Evolutionary conservation across 2,113 vertebrate genomes (phyloP).

Genomic region (Pionites leucogaster): DNA sequence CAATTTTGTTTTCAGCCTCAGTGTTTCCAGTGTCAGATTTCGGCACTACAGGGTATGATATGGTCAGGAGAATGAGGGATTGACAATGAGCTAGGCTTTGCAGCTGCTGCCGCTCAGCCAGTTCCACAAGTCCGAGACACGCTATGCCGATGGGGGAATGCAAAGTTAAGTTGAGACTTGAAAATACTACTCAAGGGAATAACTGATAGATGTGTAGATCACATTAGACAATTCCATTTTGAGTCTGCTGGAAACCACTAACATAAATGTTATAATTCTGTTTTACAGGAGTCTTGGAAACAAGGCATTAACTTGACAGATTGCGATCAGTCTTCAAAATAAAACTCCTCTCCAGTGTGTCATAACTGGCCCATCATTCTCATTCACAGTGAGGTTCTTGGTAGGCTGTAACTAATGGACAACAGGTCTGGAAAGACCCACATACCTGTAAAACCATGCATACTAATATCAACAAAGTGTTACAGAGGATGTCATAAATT

Average conservation of each 20-base stretch:
- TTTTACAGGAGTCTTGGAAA: not conserved
- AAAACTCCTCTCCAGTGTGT: not conserved
- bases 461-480: not conserved
- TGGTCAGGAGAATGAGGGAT: not conserved
- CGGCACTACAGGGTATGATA: not conserved
- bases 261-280: not conserved
- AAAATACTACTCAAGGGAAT: constrained; percentile 8
- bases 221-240: not conserved
- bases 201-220: constrained; percentile 4
- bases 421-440: not conserved
- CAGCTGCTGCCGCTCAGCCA: constrained; percentile 9
- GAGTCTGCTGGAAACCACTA: not conserved
- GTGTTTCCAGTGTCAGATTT: constrained; percentile 16
- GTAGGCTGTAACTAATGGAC: not conserved
- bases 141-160: not conserved
- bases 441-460: not conserved
- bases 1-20: not conserved
- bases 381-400: not conserved
- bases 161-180: constrained; percentile 31
- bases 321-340: not conserved
- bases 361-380: not conserved
- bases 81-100: constrained; percentile 2
- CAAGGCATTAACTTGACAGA: not conserved
- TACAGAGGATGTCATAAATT: not conserved
- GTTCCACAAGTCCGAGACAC: not conserved